Base-by-base conservation (phyloP, 2,888 invertebrate genomes). In the Entomobrya multifasciata region DNA sequence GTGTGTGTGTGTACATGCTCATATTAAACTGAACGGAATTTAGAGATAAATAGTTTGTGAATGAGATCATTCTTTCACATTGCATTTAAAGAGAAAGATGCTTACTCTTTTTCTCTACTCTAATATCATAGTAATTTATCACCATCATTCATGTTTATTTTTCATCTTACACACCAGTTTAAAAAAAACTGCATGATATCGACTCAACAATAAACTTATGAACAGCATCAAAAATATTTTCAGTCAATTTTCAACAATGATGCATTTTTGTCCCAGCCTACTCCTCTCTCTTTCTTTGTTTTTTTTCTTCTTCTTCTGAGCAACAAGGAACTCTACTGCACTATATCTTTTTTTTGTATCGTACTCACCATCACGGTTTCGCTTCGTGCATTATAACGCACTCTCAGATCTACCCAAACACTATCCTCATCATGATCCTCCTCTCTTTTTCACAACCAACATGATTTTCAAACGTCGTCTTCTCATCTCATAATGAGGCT, bases 21-120 rank as follows among this genome's bases (percentile, higher is more conserved):
- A n/a, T 52, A 62, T 70, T 70, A 55, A 55, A 17, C 4, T n/a
- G 20, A 55, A 55, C 20, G 55, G 55, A 55, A 20, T 55, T 8
- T 36, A 36, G 8, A 36, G 5, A 8, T 36, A 67, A 67, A 36
- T 22, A 36, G 17, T 65, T 49, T 83, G 76, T 83, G 83, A 76
- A 83, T 76, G 83, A 76, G 83, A 74, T 83, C 83, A 83, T 65
- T 65, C 62, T 83, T 76, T 47, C 80, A 30, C 25, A n/a, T 17
- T 11, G 17, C 25, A 55, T 20, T 30, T 41, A 41, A 15, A 36
- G 36, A 36, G 36, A 36, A 8, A 36, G 36, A 36, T 36, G 36
- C 36, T 36, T 8, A 36, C 5, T n/a, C n/a, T n/a, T n/a, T n/a
- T n/a, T n/a, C n/a, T n/a, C n/a, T n/a, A n/a, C n/a, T 36, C 8